Base-by-base conservation (phyloP, 2,888 invertebrate species). In the Diarsia mendica region DNA sequence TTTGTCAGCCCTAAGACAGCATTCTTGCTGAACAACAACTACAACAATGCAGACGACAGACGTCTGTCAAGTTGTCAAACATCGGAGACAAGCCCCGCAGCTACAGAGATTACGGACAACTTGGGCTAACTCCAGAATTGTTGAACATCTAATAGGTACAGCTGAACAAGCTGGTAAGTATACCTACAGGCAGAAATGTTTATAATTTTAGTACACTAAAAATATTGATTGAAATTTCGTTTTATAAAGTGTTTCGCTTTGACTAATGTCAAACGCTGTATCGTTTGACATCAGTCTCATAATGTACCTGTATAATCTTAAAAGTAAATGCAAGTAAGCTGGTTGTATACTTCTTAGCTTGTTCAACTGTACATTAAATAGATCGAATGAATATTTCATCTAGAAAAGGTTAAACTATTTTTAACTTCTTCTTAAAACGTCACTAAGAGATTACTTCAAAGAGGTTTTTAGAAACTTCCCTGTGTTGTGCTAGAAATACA, bases 41-140 rank as follows among this genome's bases (percentile, higher is more conserved):
- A 9, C 44, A 44, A 70, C 67, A 65, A 71, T 77, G 67, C 76
- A 77, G 46, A 13, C 49, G 20, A 13, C 20, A 70, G 69, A 77
- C 61, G 75, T 61, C 66, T 66, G 75, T 76, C 83, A 72, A 83
- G 75, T 78, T 85, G 76, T 85, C 85, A 85, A 72, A 69, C 60
- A 46, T 33, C 49, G n/a, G 61, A 69, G 74, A 69, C 63, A 65
- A 55, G 80, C 58, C 80, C 67, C 67, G 46, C 15, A 70, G 71
- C 74, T 8, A 8, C 9, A 20, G 44, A 80, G 53, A 83, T 75
- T 72, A 80, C 48, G 33, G 28, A 49, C 11, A 66, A 76, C 72
- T 82, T 74, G n/a, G 33, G 2, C 44, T 69, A 69, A 67, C 67
- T 72, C 28, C 49, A 28, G 18, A 69, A 63, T 67, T 79, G 55